Evolutionary conservation across 2,113 vertebrate genomes (phyloP).

Genomic region (Neotragus moschatus): DNA sequence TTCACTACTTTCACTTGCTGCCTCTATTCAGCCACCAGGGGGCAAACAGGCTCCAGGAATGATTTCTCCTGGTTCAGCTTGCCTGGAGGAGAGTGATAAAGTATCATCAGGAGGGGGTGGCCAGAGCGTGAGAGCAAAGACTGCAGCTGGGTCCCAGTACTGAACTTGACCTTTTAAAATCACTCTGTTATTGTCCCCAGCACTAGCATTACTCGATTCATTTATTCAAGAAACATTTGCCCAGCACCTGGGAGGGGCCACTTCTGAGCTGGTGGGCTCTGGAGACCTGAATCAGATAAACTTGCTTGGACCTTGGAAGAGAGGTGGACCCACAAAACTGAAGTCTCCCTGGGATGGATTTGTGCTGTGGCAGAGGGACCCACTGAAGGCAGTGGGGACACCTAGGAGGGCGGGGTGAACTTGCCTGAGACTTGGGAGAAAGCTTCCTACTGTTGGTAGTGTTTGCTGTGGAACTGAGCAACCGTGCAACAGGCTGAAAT

Average conservation of each 20-base stretch:
- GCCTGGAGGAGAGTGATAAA: rapidly evolving
- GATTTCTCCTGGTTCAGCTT: not conserved
- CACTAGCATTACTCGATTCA: not conserved
- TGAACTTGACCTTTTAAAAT: not conserved
- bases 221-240: not conserved
- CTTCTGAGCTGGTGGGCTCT: not conserved
- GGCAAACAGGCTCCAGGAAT: not conserved
- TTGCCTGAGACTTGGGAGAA: not conserved
- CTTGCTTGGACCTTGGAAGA: not conserved
- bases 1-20: not conserved
- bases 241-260: not conserved
- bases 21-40: not conserved
- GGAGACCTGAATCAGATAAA: not conserved
- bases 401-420: too few relatives aligned
- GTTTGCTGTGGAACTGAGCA: not conserved
- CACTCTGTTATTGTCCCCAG: not conserved
- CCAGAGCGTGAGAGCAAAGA: not conserved
- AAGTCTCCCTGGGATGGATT: not conserved
- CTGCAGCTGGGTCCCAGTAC: not conserved
- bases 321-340: not conserved
- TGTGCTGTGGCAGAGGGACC: not conserved
- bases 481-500: not conserved
- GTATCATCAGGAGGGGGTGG: not conserved
- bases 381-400: not conserved
- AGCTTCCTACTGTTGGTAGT: not conserved